Conservation (phyloP, 92 coral and sea anemone genomes). For the Paragorgia papillata region DNA sequence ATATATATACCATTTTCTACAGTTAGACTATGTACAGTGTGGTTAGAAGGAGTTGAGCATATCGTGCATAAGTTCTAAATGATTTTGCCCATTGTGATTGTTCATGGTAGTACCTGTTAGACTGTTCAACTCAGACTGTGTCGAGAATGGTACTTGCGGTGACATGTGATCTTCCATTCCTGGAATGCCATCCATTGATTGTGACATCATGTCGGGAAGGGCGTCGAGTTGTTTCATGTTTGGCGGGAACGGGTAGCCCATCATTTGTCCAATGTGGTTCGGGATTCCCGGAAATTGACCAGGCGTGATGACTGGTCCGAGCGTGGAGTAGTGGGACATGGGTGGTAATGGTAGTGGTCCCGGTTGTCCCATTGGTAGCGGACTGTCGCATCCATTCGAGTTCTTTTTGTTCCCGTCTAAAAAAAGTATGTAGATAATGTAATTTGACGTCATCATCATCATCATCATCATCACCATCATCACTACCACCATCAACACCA, state of each 20-base stretch:
- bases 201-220: constrained; percentile 76
- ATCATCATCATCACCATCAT: no score
- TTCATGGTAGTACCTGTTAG: constrained; percentile 63
- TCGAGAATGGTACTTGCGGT: constrained; percentile 75
- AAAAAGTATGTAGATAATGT: not conserved
- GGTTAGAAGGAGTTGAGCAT: constrained; percentile 89
- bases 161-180: constrained; percentile 79
- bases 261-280: constrained; percentile 86
- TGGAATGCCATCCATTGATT: constrained; percentile 68
- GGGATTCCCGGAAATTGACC: constrained; percentile 80
- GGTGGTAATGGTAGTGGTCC: constrained; percentile 84
- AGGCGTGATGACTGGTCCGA: constrained; percentile 75
- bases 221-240: constrained; percentile 87
- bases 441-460: no score
- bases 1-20: not conserved
- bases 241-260: constrained; percentile 79
- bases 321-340: constrained; percentile 67
- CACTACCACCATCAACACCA: no score
- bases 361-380: constrained; percentile 55
- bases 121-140: constrained; percentile 83
- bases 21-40: not conserved
- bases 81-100: constrained; percentile 96
- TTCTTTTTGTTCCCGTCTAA: constrained; percentile 30
- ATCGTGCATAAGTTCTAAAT: constrained; percentile 99
- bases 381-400: constrained; percentile 39